phyloP scores from a whole-genome alignment of 2,888 invertebrate species.

The Sarcophaga variegata region DNA sequence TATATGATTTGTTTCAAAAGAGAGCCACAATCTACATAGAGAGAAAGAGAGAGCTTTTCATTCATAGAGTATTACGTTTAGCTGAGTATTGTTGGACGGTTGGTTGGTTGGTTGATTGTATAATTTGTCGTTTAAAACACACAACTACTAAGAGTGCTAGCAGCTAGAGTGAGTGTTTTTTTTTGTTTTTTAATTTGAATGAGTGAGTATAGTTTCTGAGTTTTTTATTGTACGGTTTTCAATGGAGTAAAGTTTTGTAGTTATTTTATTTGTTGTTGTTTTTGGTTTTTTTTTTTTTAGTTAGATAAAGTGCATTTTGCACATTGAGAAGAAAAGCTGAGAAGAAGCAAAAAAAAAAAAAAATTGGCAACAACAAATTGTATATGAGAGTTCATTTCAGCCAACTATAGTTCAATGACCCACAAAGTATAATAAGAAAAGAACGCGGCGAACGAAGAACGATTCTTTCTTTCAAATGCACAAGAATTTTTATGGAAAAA shows the following conservation, averaged over 20 bases:
- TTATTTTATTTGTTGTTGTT: neutral
- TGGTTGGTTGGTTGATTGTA: slow-evolving; percentile 1
- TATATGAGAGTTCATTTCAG: slow-evolving; percentile 76
- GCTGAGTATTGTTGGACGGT: no score
- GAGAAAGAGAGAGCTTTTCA: neutral
- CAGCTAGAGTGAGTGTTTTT: neutral
- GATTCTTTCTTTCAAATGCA: neutral
- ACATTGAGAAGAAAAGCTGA: slow-evolving; percentile 29
- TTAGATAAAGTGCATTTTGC: slow-evolving; percentile 69
- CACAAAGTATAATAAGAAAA: slow-evolving; percentile 74
- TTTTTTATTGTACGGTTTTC: slow-evolving; percentile 2
- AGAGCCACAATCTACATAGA: neutral
- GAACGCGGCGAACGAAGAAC: neutral
- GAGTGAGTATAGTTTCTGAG: slow-evolving; percentile 1
- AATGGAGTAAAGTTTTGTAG: slow-evolving; percentile 36
- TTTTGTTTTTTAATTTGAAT: neutral
- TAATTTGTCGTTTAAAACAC: no score
- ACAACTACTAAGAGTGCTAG: no score
- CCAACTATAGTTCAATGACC: slow-evolving; percentile 80
- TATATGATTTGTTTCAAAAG: slow-evolving; percentile 7
- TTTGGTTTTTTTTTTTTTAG: slow-evolving; percentile 39
- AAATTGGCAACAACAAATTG: slow-evolving; percentile 9
- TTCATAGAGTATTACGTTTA: no score
- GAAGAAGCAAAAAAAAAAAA: neutral
- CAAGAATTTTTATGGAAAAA: slow-evolving; percentile 26